Percentiles rank a stretch among this genome's conserved stretches.
These are phyloP conservation scores for Eupeodes latifasciatus DNA, from an alignment of 2,888 invertebrate species.

Conservation along the genomic window DNA sequence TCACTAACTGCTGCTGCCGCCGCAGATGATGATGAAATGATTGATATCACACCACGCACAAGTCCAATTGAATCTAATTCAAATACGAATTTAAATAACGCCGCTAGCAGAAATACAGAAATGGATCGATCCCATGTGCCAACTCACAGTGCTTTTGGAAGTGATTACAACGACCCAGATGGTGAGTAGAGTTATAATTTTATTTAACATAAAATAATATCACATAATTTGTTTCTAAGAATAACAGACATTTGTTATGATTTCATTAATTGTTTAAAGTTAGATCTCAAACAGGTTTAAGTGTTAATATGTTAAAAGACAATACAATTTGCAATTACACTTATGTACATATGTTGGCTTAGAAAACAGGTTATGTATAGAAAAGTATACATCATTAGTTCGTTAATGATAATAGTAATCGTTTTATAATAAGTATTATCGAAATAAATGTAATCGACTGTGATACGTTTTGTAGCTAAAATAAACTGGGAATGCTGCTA, in stretches of 20 bases:
- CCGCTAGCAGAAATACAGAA: conserved; percentile 80
- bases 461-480: too few species aligned
- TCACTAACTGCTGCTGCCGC: conserved; percentile 79
- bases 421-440: too few species aligned
- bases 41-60: conserved; percentile 87
- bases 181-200: conserved; percentile 57
- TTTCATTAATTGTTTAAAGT: too few species aligned
- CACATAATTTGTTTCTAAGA: not conserved
- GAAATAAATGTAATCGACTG: too few species aligned
- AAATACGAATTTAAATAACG: conserved; percentile 77
- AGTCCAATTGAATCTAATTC: conserved; percentile 81
- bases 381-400: too few species aligned
- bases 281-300: too few species aligned
- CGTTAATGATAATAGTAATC: too few species aligned
- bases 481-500: too few species aligned
- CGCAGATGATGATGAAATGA: conserved; percentile 87
- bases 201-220: not conserved
- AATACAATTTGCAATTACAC: not conserved
- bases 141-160: conserved; percentile 83
- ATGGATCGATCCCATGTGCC: conserved; percentile 82
- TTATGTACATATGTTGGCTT: not conserved
- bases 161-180: conserved; percentile 78
- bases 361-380: not conserved
- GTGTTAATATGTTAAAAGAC: not conserved
- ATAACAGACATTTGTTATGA: not conserved